phyloP scores from a whole-genome alignment of 2,113 vertebrate species.

The Meriones unguiculatus region DNA sequence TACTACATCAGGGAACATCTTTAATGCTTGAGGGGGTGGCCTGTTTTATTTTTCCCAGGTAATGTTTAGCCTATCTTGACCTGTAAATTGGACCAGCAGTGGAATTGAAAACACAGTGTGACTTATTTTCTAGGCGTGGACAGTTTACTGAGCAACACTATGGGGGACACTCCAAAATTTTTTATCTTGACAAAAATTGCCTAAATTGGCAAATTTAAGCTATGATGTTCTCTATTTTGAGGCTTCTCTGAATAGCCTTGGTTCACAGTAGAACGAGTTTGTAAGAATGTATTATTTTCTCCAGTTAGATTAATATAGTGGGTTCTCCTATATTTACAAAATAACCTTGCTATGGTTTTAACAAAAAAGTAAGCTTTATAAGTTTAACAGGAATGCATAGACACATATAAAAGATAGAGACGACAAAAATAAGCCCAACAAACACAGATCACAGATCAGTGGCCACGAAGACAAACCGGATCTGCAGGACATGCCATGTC shows the following conservation, averaged over 20 bases:
- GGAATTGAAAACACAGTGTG: background rate
- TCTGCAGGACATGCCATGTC: no score
- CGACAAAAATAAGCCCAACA: no score
- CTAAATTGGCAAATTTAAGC: no score
- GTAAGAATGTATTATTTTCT: background rate
- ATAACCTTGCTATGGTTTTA: background rate
- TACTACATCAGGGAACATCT: background rate
- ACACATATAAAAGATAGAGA: no score
- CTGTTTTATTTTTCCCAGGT: background rate
- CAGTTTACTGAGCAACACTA: background rate
- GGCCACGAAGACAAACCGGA: no score
- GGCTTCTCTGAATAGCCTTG: background rate
- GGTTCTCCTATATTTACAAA: background rate
- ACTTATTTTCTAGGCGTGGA: background rate
- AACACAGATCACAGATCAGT: no score
- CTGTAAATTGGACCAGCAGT: background rate
- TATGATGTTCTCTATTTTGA: background rate
- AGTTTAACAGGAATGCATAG: no score
- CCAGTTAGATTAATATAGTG: background rate
- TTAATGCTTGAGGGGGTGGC: background rate
- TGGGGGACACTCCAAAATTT: background rate
- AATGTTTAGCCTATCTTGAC: background rate
- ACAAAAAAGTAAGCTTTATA: background rate
- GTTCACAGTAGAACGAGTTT: background rate
- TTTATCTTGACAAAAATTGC: no score